These are phyloP conservation scores for Apteryx mantelli DNA, from an alignment of 2,113 vertebrate genomes.

Conservation along the genomic window DNA sequence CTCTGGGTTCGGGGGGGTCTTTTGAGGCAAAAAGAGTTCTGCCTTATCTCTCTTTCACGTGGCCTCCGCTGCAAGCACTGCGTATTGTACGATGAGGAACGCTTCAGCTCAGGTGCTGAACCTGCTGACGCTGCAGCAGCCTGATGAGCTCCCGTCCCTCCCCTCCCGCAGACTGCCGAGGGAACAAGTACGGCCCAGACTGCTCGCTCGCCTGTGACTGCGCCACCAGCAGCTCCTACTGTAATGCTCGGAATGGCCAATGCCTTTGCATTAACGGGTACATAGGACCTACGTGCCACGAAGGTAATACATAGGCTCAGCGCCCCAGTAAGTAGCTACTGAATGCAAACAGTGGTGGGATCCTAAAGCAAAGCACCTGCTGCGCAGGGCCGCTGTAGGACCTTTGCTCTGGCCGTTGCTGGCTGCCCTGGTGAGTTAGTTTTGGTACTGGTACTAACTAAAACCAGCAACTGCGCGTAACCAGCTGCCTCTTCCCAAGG, in stretches of 20 bases:
- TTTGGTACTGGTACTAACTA: accelerated
- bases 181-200: slow-evolving; percentile 80
- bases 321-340: accelerated
- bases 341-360: accelerated
- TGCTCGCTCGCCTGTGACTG: slow-evolving; percentile 86
- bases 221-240: slow-evolving; percentile 73
- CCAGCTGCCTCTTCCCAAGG: neutral
- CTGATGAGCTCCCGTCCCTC: neutral
- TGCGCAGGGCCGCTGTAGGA: accelerated
- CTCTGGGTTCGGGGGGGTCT: neutral
- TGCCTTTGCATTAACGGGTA: slow-evolving; percentile 83
- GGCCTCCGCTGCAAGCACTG: accelerated
- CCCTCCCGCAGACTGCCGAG: slow-evolving; percentile 79
- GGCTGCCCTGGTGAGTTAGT: accelerated
- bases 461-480: accelerated
- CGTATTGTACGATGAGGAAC: accelerated
- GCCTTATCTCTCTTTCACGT: accelerated
- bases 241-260: slow-evolving; percentile 80
- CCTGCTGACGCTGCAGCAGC: neutral
- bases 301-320: slow-evolving; percentile 69
- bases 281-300: slow-evolving; percentile 82
- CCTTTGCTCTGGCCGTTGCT: accelerated
- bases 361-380: accelerated
- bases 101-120: neutral
- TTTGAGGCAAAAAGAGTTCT: neutral